Evolutionary conservation across 2,888 invertebrate species (phyloP), one percentile per base, ranked within the genome.

Genomic region (Athalia circularis): DNA sequence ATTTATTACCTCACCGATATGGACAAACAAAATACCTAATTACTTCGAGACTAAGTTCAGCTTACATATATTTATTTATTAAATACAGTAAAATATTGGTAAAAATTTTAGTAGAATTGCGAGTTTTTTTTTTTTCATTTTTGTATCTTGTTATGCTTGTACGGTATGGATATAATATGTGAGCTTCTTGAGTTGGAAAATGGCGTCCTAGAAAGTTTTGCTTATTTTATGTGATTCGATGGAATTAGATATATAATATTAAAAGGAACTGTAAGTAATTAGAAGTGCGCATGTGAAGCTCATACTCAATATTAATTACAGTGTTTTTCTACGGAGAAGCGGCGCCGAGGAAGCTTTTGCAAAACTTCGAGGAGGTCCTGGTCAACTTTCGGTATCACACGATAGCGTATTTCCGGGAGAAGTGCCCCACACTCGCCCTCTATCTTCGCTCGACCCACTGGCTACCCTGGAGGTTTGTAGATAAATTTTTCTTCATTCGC

Each of bases 401-500:
- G 97, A 97, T 92, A 97, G 97, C 83, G 96, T 97, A 86, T 97
- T 97, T 92, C 96, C 96, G 77, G 96, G 95, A 79, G 95, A 94
- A 80, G 90, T 88, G 70, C 87, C 88, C 54, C 87, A 88, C 70
- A 87, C 88, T 77, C 87, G 90, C 54, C 88, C 90, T 8, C 86
- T 90, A 64, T 88, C 90, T 65, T 87, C 88, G 77, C 82, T 90
- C 82, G 88, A 89, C 82, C 85, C 87, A 72, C 83, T 88, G 78
- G 84, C 87, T 65, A 87, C 88, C 75, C 86, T 89, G 80, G 89
- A 90, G 87, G 90, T 89, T 81, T 80, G 87, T 87, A 74, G 77
- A 75, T 48, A 6, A 64, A 43, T 74, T 47, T 29, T 29, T 29
- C 29, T 29, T 29, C 29, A 29, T 29, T 29, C 29, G 29, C 29